Evolutionary conservation across 2,888 invertebrate genomes (phyloP), one percentile per base, ranked within the genome.

Genomic region (Pterostichus niger): DNA sequence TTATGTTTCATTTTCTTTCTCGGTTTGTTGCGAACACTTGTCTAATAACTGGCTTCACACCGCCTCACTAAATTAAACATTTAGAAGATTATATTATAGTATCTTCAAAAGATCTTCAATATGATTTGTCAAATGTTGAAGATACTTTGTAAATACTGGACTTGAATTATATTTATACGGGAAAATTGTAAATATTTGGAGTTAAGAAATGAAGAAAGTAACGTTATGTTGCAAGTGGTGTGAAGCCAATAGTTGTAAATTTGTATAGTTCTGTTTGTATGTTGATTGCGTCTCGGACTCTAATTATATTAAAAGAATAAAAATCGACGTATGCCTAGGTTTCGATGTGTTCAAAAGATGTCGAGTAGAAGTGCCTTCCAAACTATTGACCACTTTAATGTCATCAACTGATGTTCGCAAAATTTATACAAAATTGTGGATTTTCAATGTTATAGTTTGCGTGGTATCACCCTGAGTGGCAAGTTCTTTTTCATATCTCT

Each of bases 311-410:
- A 49, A 75, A 61, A 59, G 40, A 75, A 40, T 59, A 75, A 75
- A 56, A 81, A 24, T 71, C 54, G 73, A 75, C 52, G 49, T 75
- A 91, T 91, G 92, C 92, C 91, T 93, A 93, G 93, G 93, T 93
- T 93, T 89, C 86, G 92, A 93, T 94, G 94, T 94, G 94, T 94
- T 94, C 94, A 93, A 93, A 93, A 91, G 90, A 90, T 91, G 91
- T 90, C 91, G 93, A 92, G 94, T 94, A 94, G 94, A 94, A 95
- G 94, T 95, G 95, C 95, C 95, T 95, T 95, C 94, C 94, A 94
- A 92, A 92, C 91, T 92, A 92, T 91, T 93, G 93, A 93, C 92
- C 93, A 92, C 89, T 90, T 89, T 76, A 89, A 89, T 40, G 89
- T 90, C 89, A 90, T 89, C 89, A 90, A 89, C 88, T 88, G 87